A percentile compares a stretch with the other conserved stretches of the same genome.
phyloP scores from a whole-genome alignment of 2,888 invertebrate genomes.

The Actias luna region DNA sequence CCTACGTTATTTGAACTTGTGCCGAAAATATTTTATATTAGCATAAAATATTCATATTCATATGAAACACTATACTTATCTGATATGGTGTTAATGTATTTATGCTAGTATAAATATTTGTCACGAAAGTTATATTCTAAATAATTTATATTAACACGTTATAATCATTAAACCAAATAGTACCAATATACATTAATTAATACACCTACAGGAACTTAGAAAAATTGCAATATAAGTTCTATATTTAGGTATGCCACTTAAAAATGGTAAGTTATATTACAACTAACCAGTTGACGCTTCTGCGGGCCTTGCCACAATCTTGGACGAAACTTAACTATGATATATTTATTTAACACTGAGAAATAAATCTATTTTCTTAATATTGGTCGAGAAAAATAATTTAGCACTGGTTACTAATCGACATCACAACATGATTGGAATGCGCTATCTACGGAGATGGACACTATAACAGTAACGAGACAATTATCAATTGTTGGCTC shows the following conservation, averaged over 20 bases:
- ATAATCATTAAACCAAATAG: conserved; percentile 77
- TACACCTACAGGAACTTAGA: conserved; percentile 82
- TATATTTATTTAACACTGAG: conserved; percentile 52
- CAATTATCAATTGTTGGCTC: neutral
- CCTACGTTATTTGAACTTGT: conserved; percentile 80
- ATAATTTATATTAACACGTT: conserved; percentile 79
- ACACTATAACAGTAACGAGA: neutral
- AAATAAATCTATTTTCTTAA: conserved; percentile 59
- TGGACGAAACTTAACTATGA: conserved; percentile 55
- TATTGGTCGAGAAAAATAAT: conserved; percentile 64
- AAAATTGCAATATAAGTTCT: conserved; percentile 81
- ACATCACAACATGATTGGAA: conserved; percentile 69
- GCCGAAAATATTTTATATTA: conserved; percentile 66
- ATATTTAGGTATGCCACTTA: conserved; percentile 81
- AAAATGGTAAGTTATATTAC: conserved; percentile 61
- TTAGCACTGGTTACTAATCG: conserved; percentile 53
- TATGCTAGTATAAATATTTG: conserved; percentile 64
- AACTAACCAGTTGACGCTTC: conserved; percentile 52
- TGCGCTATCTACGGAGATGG: conserved; percentile 66
- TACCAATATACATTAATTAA: conserved; percentile 79
- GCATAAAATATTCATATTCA: conserved; percentile 51
- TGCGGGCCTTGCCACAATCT: conserved; percentile 41
- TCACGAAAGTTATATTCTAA: conserved; percentile 69
- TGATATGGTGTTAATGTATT: conserved; percentile 27
- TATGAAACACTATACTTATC: conserved; percentile 22